Conservation (phyloP, 2,797 vertebrate species). For the Amblyopsis hoosieri region DNA sequence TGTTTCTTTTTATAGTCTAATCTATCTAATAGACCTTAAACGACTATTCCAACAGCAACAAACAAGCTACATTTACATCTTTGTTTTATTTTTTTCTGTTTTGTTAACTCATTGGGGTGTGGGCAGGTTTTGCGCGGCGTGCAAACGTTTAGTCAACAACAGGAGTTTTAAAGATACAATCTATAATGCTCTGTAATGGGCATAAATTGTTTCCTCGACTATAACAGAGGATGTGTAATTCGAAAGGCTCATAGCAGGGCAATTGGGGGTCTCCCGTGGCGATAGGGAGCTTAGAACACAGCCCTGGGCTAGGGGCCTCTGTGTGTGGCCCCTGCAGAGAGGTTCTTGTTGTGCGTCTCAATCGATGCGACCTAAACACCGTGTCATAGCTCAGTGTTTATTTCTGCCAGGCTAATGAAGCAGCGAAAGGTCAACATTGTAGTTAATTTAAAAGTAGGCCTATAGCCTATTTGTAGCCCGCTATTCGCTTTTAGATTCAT, state of each 20-base stretch:
- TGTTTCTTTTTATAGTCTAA: conserved; percentile 74
- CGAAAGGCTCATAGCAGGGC: conserved; percentile 81
- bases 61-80: conserved; percentile 68
- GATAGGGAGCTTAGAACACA: conserved; percentile 84
- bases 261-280: conserved; percentile 80
- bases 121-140: conserved; percentile 47
- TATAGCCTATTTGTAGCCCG: too few relatives aligned
- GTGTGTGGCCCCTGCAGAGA: conserved; percentile 87
- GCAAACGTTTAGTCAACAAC: conserved; percentile 79
- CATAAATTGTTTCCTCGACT: conserved; percentile 91
- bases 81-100: conserved; percentile 64
- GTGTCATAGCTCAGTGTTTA: conserved; percentile 59
- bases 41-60: conserved; percentile 65
- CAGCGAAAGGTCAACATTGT: conserved; percentile 39
- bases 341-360: conserved; percentile 59
- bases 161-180: conserved; percentile 82
- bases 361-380: conserved; percentile 64
- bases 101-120: conserved; percentile 51
- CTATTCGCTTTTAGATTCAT: too few relatives aligned
- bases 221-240: conserved; percentile 85
- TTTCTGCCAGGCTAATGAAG: conserved; percentile 57
- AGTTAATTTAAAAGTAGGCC: too few relatives aligned
- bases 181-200: conserved; percentile 86
- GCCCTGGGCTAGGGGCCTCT: conserved; percentile 79
- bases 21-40: conserved; percentile 64